Evolutionary conservation across 1,140 invertebrate genomes (phyloP), one percentile per base, ranked within the genome.

Genomic region (Trichonephila clavipes): DNA sequence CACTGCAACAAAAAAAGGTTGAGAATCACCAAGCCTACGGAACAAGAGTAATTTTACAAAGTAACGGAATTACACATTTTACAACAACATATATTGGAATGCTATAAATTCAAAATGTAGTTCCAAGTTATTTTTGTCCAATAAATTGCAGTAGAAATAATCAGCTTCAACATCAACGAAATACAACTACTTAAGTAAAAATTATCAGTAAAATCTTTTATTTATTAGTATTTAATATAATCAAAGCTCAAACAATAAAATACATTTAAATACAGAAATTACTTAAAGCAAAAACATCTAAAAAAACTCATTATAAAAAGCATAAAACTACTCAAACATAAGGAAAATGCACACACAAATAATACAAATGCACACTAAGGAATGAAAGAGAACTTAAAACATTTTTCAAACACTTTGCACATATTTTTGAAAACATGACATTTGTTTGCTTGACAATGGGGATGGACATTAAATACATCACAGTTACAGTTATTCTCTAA

Each of bases 241-340:
- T 69, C n/a, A 69, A 69, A 69, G n/a, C 66, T 69, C 66, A 69
- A 69, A 69, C n/a, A 28, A 69, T 69, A 69, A 2, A 66, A 69
- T 69, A 24, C 3, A 69, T 21, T 69, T 69, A 69, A 69, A 69
- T 69, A 69, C 66, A 69, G n/a, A n/a, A 24, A n/a, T 69, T 69
- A 24, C n/a, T 69, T 24, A n/a, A n/a, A 24, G 66, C 1, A 69
- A 69, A 69, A 69, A 69, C 24, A 69, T n/a, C 66, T 69, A 69
- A 69, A 69, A 69, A 69, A 69, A 69, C 51, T 51, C 10, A 69
- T 69, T 69, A 69, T 69, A 69, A 69, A 69, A 69, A 69, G 66
- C n/a, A 69, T 69, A 69, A 69, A 69, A 69, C n/a, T 24, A 69
- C 66, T 69, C 21, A 24, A 69, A 69, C 51, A 51, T 51, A 51